A percentile compares a stretch with the other conserved stretches of the same genome.
These are phyloP conservation scores for Anseranas semipalmata DNA, from an alignment of 2,113 vertebrate genomes.

Conservation along the genomic window DNA sequence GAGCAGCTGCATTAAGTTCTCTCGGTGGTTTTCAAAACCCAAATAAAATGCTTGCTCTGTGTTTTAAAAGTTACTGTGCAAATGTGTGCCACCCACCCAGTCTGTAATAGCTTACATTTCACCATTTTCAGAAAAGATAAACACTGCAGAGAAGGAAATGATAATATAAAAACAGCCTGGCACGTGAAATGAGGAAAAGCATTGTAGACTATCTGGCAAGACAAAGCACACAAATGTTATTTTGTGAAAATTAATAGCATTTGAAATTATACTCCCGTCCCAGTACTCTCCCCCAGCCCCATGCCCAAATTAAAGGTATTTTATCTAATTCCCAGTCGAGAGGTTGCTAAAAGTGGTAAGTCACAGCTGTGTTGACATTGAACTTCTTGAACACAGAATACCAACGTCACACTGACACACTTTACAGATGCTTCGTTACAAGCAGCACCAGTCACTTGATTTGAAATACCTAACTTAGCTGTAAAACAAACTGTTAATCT, in stretches of 20 bases:
- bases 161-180: slow-evolving; percentile 68
- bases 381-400: slow-evolving; percentile 62
- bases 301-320: slow-evolving; percentile 60
- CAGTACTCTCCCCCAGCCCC: not conserved
- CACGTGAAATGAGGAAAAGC: slow-evolving; percentile 54
- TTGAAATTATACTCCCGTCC: slow-evolving; percentile 11
- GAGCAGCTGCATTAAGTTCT: slow-evolving; percentile 68
- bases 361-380: slow-evolving; percentile 70
- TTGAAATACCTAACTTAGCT: slow-evolving; percentile 64
- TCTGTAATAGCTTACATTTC: slow-evolving; percentile 66
- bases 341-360: slow-evolving; percentile 61
- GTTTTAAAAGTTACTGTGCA: slow-evolving; percentile 73
- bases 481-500: slow-evolving; percentile 66
- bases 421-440: slow-evolving; percentile 60
- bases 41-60: slow-evolving; percentile 74
- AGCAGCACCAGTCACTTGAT: slow-evolving; percentile 59
- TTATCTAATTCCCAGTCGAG: slow-evolving; percentile 71
- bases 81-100: slow-evolving; percentile 74
- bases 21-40: slow-evolving; percentile 62
- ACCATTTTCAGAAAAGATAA: slow-evolving; percentile 74
- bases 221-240: slow-evolving; percentile 54
- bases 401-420: slow-evolving; percentile 26
- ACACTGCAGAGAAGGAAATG: slow-evolving; percentile 70
- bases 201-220: slow-evolving; percentile 57
- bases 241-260: slow-evolving; percentile 72